These are phyloP conservation scores for Tragelaphus strepsiceros DNA, from an alignment of 2,113 vertebrate genomes.

Conservation along the genomic window DNA sequence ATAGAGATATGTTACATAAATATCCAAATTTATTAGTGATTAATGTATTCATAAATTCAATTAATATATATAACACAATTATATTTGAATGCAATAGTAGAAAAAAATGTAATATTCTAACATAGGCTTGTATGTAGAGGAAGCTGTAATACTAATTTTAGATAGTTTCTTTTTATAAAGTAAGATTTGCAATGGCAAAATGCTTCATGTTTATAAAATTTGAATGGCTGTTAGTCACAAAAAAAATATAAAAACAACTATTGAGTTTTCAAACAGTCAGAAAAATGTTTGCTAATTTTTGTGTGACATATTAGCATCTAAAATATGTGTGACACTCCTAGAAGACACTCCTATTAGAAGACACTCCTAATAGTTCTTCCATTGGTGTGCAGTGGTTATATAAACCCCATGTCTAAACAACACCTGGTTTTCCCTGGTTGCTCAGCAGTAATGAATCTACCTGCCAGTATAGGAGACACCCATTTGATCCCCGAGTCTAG, in stretches of 20 bases:
- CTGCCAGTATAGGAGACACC: not conserved
- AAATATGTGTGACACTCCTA: too few relatives aligned
- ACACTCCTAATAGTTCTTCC: not conserved
- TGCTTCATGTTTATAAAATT: not conserved
- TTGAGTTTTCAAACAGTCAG: not conserved
- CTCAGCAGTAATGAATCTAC: not conserved
- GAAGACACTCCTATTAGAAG: not conserved
- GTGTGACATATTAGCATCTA: not conserved
- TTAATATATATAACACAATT: not conserved
- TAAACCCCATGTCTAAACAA: not conserved
- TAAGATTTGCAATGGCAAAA: not conserved
- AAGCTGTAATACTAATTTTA: not conserved
- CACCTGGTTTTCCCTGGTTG: not conserved
- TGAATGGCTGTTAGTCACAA: not conserved
- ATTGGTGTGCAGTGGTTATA: not conserved
- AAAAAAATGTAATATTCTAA: not conserved
- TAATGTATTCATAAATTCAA: not conserved
- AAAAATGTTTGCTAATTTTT: not conserved
- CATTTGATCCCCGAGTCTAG: not conserved
- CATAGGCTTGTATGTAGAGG: not conserved
- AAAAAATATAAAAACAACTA: not conserved
- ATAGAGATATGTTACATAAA: not conserved
- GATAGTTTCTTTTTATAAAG: not conserved
- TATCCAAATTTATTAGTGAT: not conserved
- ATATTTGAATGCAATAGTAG: not conserved